Conservation (phyloP, 2,797 vertebrate genomes). For the Notoglanidium macrostoma region DNA sequence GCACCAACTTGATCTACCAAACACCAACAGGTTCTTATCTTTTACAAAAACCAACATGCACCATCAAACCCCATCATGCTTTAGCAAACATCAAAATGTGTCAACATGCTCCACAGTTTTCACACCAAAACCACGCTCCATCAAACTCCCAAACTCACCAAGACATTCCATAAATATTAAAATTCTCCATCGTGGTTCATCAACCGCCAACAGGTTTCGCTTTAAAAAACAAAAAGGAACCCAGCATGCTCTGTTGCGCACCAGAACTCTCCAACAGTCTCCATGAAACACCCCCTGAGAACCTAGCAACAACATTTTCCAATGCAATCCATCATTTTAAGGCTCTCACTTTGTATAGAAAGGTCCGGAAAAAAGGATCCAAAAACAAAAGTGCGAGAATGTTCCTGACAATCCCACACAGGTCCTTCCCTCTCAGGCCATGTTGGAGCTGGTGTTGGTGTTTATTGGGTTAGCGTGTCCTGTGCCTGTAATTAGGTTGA, state of each 20-base stretch:
- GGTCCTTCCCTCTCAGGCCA: neutral
- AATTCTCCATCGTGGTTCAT: neutral
- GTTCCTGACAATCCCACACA: neutral
- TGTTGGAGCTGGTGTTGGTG: neutral
- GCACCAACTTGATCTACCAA: neutral
- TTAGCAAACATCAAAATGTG: neutral
- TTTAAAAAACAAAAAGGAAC: neutral
- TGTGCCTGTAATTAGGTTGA: neutral
- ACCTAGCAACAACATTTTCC: neutral
- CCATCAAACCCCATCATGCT: neutral
- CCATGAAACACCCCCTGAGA: neutral
- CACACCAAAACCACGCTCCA: neutral
- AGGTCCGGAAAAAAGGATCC: neutral
- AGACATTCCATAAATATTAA: neutral
- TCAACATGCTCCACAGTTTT: neutral
- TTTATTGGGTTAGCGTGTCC: neutral
- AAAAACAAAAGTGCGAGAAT: neutral
- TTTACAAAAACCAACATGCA: neutral
- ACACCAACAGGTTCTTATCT: neutral
- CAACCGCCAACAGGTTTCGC: neutral
- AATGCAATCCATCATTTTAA: neutral
- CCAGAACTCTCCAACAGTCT: neutral
- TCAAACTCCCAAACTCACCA: neutral
- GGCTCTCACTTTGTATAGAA: neutral
- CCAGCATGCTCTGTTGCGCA: neutral